Percentiles rank a stretch among this genome's conserved stretches.
Conservation (phyloP, 1,140 invertebrate genomes). For the Bombus ignitus region DNA sequence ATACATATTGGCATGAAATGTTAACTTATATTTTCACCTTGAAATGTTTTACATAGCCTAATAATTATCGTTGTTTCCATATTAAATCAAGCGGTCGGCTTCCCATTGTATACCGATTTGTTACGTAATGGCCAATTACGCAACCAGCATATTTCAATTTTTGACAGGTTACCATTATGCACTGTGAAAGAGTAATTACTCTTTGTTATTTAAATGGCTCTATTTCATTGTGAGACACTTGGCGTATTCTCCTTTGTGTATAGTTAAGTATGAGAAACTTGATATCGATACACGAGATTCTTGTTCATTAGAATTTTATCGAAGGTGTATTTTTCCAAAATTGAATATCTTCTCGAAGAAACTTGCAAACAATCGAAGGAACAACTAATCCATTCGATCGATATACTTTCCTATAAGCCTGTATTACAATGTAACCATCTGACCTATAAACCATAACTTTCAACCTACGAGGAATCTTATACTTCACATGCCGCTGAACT, state of each 20-base stretch:
- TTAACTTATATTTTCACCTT: conserved; percentile 41
- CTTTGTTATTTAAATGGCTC: background rate
- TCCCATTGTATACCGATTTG: background rate
- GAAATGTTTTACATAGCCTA: conserved; percentile 30
- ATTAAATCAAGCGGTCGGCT: background rate
- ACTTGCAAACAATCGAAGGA: no score
- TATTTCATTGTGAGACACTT: background rate
- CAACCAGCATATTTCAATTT: background rate
- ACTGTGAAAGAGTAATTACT: background rate
- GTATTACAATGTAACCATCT: background rate
- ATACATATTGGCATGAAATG: conserved; percentile 21
- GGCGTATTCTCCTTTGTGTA: no score
- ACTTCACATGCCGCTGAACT: background rate
- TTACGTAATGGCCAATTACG: background rate
- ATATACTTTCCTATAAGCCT: background rate
- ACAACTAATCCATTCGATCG: background rate
- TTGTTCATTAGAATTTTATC: background rate
- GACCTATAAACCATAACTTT: background rate
- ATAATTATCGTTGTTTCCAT: conserved; percentile 21
- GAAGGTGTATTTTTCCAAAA: background rate
- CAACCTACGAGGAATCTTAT: background rate
- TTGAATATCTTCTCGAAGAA: background rate
- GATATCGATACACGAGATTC: background rate
- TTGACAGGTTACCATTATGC: background rate
- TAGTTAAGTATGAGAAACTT: background rate